These are phyloP conservation scores for Ochropleura plecta DNA, from an alignment of 2,888 invertebrate species.

Conservation along the genomic window DNA sequence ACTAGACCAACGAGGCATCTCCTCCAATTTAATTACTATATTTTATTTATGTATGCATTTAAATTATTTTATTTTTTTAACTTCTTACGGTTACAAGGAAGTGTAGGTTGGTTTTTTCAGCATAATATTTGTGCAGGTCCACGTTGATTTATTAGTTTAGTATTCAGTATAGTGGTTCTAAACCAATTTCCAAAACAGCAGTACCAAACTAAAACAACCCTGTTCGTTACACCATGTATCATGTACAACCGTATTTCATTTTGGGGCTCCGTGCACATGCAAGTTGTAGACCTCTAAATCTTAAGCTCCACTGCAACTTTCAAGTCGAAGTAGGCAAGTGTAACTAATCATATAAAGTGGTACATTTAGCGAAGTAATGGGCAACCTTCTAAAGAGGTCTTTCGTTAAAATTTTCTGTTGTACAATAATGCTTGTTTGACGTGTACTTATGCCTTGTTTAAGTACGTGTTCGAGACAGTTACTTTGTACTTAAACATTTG, in stretches of 20 bases:
- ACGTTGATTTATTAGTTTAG: neutral
- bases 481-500: conserved; percentile 43
- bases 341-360: conserved; percentile 61
- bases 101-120: neutral
- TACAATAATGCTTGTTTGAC: conserved; percentile 45
- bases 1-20: too few relatives aligned
- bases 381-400: conserved; percentile 23
- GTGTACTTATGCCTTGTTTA: conserved; percentile 36
- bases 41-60: neutral
- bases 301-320: conserved; percentile 54
- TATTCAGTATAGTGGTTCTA: neutral
- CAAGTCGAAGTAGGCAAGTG: conserved; percentile 40
- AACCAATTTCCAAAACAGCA: conserved; percentile 3
- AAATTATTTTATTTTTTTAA: neutral
- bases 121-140: neutral
- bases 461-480: conserved; percentile 36
- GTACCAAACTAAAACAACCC: conserved; percentile 3
- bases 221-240: conserved; percentile 32
- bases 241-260: conserved; percentile 45
- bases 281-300: conserved; percentile 51
- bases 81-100: neutral
- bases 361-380: conserved; percentile 32
- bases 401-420: conserved; percentile 20
- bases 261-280: conserved; percentile 46
- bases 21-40: too few relatives aligned